phyloP scores from a whole-genome alignment of 2,797 vertebrate species.

The Mormyrops boulengeri region DNA sequence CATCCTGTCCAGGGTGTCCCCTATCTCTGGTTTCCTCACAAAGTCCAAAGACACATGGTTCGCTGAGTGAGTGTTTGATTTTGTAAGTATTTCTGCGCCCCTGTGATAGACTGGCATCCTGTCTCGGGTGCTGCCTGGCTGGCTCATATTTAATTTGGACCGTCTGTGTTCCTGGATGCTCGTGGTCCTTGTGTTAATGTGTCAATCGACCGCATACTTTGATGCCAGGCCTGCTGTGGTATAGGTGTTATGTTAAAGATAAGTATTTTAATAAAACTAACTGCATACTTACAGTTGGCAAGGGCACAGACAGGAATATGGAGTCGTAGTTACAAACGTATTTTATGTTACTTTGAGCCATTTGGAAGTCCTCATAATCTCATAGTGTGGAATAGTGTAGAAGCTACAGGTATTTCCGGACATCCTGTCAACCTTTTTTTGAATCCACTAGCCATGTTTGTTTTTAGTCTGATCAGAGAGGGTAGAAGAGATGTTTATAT shows the following conservation, averaged over 20 bases:
- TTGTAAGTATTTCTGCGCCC: neutral
- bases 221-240: neutral
- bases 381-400: neutral
- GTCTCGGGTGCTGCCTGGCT: neutral
- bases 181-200: neutral
- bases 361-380: neutral
- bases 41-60: neutral
- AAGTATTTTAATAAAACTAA: neutral
- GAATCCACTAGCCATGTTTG: neutral
- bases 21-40: neutral
- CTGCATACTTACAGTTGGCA: neutral
- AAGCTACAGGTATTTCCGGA: neutral
- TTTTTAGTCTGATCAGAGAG: neutral
- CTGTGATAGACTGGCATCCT: neutral
- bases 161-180: neutral
- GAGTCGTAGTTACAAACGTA: neutral
- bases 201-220: neutral
- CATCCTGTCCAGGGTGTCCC: neutral
- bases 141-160: neutral
- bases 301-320: neutral
- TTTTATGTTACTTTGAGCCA: neutral
- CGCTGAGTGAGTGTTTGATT: neutral
- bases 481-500: neutral
- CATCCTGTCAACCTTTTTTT: neutral
- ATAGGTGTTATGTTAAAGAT: neutral